These are phyloP conservation scores for Hemiprocne comata DNA, from an alignment of 2,113 vertebrate species.

Conservation along the genomic window DNA sequence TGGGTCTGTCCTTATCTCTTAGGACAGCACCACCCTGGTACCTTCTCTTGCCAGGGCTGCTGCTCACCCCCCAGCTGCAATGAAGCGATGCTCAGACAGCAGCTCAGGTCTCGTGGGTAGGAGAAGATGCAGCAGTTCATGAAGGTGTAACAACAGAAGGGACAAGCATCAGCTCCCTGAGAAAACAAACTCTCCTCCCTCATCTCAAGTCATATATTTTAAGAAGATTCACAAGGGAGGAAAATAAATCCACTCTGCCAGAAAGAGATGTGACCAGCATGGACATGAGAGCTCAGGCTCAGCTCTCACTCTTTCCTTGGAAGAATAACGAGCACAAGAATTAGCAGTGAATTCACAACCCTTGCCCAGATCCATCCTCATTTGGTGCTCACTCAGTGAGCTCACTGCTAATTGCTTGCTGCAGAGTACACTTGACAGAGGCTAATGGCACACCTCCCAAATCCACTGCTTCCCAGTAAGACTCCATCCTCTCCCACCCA, in stretches of 20 bases:
- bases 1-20: background rate
- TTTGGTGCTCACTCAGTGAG: no score
- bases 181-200: background rate
- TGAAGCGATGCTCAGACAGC: background rate
- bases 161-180: background rate
- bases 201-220: background rate
- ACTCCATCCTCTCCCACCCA: no score
- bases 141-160: background rate
- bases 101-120: background rate
- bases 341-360: no score
- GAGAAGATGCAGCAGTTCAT: background rate
- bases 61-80: background rate
- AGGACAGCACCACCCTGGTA: background rate
- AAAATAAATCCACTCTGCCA: background rate
- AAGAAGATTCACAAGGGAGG: background rate
- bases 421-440: no score
- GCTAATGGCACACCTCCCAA: no score
- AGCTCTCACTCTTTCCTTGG: no score
- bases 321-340: no score
- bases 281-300: no score
- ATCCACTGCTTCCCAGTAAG: no score
- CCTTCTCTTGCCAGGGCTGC: background rate
- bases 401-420: no score
- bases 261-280: no score
- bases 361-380: no score